A percentile compares a stretch with the other conserved stretches of the same genome.
phyloP scores from a whole-genome alignment of 2,888 invertebrate species.

The Drosophila conformis region DNA sequence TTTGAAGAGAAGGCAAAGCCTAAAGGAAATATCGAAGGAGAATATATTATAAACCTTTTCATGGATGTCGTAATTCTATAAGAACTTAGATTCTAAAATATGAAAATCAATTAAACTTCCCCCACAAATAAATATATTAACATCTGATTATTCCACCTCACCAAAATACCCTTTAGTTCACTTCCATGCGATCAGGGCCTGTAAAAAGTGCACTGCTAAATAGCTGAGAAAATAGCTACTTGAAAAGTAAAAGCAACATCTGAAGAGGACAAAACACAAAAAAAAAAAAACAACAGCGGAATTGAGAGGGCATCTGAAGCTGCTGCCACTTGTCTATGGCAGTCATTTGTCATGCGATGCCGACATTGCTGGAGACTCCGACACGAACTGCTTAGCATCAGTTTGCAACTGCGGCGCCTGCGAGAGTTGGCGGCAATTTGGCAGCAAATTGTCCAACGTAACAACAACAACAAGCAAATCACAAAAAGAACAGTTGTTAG shows the following conservation, averaged over 20 bases:
- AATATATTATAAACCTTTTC: neutral
- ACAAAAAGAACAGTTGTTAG: slow-evolving; percentile 50
- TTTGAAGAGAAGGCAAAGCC: fast-evolving
- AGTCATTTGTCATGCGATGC: slow-evolving; percentile 74
- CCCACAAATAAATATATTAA: no score
- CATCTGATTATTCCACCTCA: neutral
- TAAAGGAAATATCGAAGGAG: neutral
- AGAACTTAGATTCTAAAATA: neutral
- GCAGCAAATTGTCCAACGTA: slow-evolving; percentile 51
- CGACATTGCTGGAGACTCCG: slow-evolving; percentile 28
- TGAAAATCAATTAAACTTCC: neutral
- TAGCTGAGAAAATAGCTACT: slow-evolving; percentile 46
- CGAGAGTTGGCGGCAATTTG: slow-evolving; percentile 74
- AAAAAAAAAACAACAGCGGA: slow-evolving; percentile 2
- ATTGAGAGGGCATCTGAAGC: slow-evolving; percentile 35
- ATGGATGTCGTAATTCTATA: fast-evolving
- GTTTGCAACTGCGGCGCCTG: slow-evolving; percentile 55
- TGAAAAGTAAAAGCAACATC: slow-evolving; percentile 53
- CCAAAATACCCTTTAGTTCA: neutral
- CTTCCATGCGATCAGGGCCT: neutral
- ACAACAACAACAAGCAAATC: slow-evolving; percentile 16
- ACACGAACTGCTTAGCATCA: slow-evolving; percentile 31
- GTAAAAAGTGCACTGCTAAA: slow-evolving; percentile 20
- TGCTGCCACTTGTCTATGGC: slow-evolving; percentile 66
- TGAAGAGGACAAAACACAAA: slow-evolving; percentile 8